phyloP scores from a whole-genome alignment of 2,888 invertebrate species.

The Amiota mariae region DNA sequence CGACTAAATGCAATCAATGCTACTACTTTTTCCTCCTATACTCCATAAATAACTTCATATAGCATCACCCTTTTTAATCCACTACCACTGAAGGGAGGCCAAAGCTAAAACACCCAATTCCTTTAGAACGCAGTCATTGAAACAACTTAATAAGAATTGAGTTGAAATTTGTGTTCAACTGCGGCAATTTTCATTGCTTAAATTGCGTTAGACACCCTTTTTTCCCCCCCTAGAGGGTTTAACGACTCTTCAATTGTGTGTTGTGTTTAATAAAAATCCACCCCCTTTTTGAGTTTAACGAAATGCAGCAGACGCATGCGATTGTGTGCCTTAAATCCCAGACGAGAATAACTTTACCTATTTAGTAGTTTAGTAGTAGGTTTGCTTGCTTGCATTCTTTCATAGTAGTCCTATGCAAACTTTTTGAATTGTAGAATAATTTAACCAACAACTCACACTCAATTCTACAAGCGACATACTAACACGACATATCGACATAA shows the following conservation, averaged over 20 bases:
- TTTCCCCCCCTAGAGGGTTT: neutral
- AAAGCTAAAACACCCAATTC: neutral
- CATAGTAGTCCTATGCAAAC: conserved; percentile 15
- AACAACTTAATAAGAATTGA: conserved; percentile 7
- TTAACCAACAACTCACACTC: neutral
- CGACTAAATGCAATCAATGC: neutral
- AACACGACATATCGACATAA: conserved; percentile 24
- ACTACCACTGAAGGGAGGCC: too few species aligned
- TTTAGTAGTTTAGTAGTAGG: neutral
- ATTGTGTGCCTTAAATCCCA: neutral
- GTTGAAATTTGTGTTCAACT: conserved; percentile 48
- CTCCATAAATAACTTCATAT: too few species aligned
- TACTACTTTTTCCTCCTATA: too few species aligned
- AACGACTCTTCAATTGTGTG: neutral
- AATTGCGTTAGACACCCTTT: conserved; percentile 55
- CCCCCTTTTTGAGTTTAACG: conserved; percentile 3
- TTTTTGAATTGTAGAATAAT: neutral
- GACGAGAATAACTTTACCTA: neutral
- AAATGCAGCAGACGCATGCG: neutral
- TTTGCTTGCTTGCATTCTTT: neutral
- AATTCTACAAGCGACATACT: neutral
- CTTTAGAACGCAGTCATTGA: neutral
- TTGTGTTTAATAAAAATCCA: neutral
- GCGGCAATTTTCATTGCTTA: conserved; percentile 55
- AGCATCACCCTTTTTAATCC: too few species aligned